Percentiles rank a stretch among this genome's conserved stretches.
phyloP scores from a whole-genome alignment of 2,888 invertebrate species.

The Tetranychus piercei region DNA sequence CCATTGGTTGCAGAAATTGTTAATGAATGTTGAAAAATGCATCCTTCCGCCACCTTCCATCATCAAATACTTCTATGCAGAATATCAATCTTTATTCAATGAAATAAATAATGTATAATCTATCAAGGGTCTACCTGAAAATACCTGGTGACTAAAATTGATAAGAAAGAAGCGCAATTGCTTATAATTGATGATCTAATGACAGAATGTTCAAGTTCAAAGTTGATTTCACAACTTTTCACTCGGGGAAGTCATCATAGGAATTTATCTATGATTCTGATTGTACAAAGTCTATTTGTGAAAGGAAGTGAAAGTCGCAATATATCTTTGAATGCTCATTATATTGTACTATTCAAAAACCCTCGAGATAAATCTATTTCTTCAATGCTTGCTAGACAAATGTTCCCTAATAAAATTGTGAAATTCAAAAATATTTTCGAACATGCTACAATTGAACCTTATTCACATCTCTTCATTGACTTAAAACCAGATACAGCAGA shows the following conservation, averaged over 20 bases:
- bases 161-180: neutral
- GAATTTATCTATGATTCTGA: slow-evolving; percentile 15
- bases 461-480: no score
- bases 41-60: no score
- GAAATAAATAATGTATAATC: slow-evolving; percentile 1
- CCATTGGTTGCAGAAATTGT: no score
- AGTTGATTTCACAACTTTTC: slow-evolving; percentile 2
- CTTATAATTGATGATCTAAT: slow-evolving; percentile 17
- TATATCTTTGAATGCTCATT: slow-evolving; percentile 15
- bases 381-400: no score
- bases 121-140: slow-evolving; percentile 1
- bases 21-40: no score
- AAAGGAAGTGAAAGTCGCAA: slow-evolving; percentile 15
- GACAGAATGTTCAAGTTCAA: slow-evolving; percentile 10
- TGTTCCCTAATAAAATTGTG: no score
- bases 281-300: slow-evolving; percentile 14
- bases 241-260: slow-evolving; percentile 15
- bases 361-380: neutral
- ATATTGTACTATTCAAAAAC: slow-evolving; percentile 13
- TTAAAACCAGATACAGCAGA: no score
- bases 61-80: no score
- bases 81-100: slow-evolving; percentile 12
- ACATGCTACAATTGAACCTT: no score
- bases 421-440: no score
- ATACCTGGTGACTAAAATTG: neutral